phyloP scores from a whole-genome alignment of 2,797 vertebrate genomes.

The Manis pentadactyla region DNA sequence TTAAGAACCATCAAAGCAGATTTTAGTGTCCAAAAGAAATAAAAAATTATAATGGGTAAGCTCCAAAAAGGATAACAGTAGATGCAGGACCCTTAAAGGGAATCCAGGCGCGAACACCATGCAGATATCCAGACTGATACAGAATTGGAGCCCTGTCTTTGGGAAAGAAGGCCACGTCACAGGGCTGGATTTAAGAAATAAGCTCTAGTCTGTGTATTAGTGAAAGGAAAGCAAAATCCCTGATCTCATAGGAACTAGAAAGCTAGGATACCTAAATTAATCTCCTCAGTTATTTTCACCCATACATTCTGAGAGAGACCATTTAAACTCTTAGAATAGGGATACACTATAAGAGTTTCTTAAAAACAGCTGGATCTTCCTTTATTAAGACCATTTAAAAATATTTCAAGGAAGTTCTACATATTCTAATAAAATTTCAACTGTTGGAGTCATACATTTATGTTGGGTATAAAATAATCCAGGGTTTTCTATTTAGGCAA shows the following conservation, averaged over 20 bases:
- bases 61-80: background rate
- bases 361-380: background rate
- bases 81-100: background rate
- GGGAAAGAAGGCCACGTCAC: background rate
- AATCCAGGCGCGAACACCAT: background rate
- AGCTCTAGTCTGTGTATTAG: background rate
- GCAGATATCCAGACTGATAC: background rate
- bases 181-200: background rate
- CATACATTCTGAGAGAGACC: background rate
- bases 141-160: background rate
- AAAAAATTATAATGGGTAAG: background rate
- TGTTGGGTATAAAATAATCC: background rate
- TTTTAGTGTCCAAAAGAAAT: background rate
- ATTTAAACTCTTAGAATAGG: conserved; percentile 8
- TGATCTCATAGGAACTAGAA: background rate
- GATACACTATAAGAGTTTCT: background rate
- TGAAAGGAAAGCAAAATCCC: background rate
- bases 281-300: background rate
- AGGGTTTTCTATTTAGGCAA: background rate
- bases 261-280: background rate
- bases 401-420: background rate
- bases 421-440: background rate
- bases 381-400: conserved; percentile 16
- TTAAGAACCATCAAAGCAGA: background rate
- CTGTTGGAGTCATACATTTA: background rate